Evolutionary conservation across 2,113 vertebrate genomes (phyloP).

Genomic region (Porphyrio hochstetteri): DNA sequence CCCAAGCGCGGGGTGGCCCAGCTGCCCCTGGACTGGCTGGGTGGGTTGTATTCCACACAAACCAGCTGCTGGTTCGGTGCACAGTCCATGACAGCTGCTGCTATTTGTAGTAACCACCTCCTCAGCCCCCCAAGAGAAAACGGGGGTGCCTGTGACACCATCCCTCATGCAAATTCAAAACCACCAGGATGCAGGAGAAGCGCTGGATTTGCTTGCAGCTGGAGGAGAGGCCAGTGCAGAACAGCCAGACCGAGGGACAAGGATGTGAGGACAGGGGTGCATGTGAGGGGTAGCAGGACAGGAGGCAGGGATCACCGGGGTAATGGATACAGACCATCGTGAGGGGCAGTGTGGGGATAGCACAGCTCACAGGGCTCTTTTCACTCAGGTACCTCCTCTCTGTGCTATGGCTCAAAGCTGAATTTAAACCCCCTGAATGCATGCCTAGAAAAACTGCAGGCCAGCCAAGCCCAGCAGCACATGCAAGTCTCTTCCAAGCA

Average conservation of each 20-base stretch:
- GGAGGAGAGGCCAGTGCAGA: neutral
- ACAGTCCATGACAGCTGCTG: neutral
- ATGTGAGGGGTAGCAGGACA: accelerated
- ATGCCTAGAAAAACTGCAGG: neutral
- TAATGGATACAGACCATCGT: neutral
- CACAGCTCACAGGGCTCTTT: neutral
- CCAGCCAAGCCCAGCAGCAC: neutral
- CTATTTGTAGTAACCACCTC: neutral
- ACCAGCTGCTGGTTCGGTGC: neutral
- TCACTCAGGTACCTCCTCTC: neutral
- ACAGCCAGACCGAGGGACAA: neutral
- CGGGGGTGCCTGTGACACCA: neutral
- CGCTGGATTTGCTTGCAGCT: neutral
- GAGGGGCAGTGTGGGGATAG: neutral
- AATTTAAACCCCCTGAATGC: neutral
- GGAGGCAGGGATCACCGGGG: accelerated
- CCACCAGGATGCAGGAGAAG: neutral
- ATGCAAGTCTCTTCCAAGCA: neutral
- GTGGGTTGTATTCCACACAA: neutral
- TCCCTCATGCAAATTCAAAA: neutral
- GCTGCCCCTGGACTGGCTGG: neutral
- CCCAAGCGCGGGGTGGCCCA: neutral
- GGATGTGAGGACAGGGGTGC: neutral
- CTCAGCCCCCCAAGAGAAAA: neutral
- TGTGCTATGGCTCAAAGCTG: neutral